A percentile compares a stretch with the other conserved stretches of the same genome.
Evolutionary conservation across 1,140 invertebrate genomes (phyloP).

Genomic region (Mesaphorura yosii): DNA sequence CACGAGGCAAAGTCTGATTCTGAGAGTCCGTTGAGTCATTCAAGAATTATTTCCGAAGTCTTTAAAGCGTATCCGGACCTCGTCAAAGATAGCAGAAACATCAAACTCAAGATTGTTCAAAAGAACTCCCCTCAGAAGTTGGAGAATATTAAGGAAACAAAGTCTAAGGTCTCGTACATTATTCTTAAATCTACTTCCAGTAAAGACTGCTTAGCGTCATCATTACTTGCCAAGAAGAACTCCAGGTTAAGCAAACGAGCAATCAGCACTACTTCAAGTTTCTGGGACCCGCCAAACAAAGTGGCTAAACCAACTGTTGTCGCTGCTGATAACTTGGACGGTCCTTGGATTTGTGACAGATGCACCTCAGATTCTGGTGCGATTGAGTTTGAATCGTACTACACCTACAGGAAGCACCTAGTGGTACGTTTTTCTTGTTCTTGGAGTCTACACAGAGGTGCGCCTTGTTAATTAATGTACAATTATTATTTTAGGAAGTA

Average conservation of each 20-base stretch:
- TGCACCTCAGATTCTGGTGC: conserved; percentile 42
- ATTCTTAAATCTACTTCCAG: conserved; percentile 39
- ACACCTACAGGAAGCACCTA: conserved; percentile 63
- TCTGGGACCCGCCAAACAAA: conserved; percentile 31
- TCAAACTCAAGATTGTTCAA: conserved; percentile 66
- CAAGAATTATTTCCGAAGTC: conserved; percentile 73
- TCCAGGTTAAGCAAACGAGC: too few relatives aligned
- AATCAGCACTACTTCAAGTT: conserved; percentile 17
- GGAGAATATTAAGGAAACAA: conserved; percentile 25
- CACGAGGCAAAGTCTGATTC: too few relatives aligned
- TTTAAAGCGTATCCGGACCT: conserved; percentile 76
- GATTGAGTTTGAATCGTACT: conserved; percentile 58
- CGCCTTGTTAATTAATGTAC: neutral
- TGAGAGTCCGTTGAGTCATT: conserved; percentile 52
- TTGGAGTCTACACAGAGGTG: neutral
- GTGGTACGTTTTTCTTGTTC: conserved; percentile 25
- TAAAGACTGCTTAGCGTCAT: conserved; percentile 34
- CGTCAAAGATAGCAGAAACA: conserved; percentile 73
- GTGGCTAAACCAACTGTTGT: conserved; percentile 30
- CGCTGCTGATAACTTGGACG: conserved; percentile 36
- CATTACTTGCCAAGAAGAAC: conserved; percentile 32
- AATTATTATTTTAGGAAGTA: conserved; percentile 46
- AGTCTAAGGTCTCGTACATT: conserved; percentile 41
- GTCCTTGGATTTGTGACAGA: conserved; percentile 56
- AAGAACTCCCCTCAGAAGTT: conserved; percentile 31